Conservation (phyloP, 2,113 vertebrate species). For the Promerops cafer region DNA sequence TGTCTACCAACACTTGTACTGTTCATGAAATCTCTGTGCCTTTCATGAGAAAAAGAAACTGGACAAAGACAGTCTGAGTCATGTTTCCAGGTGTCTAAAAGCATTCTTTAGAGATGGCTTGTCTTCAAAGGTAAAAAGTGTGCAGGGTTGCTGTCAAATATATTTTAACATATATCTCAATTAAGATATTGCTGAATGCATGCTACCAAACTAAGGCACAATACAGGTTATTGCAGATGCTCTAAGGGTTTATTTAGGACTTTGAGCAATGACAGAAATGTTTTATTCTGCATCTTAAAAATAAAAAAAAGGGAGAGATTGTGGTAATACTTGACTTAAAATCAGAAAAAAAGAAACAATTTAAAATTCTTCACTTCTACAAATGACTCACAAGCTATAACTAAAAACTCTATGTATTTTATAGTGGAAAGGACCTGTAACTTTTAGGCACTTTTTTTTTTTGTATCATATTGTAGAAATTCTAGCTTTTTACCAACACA, state of each 20-base stretch:
- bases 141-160: background rate
- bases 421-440: background rate
- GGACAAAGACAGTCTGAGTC: background rate
- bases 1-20: background rate
- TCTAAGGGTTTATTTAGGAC: background rate
- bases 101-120: background rate
- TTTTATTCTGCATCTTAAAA: background rate
- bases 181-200: background rate
- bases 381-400: background rate
- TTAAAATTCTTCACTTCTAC: background rate
- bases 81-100: background rate
- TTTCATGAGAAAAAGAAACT: background rate
- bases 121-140: background rate
- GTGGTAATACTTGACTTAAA: background rate
- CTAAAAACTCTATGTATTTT: background rate
- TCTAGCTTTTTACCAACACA: background rate
- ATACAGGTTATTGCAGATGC: background rate
- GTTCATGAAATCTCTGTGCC: background rate
- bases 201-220: background rate
- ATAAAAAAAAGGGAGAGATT: background rate
- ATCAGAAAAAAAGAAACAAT: background rate
- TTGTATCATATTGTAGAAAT: background rate
- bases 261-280: background rate
- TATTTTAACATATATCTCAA: background rate
- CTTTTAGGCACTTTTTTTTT: background rate